These are phyloP conservation scores for Thumatha senex DNA, from an alignment of 2,888 invertebrate species.

Conservation along the genomic window DNA sequence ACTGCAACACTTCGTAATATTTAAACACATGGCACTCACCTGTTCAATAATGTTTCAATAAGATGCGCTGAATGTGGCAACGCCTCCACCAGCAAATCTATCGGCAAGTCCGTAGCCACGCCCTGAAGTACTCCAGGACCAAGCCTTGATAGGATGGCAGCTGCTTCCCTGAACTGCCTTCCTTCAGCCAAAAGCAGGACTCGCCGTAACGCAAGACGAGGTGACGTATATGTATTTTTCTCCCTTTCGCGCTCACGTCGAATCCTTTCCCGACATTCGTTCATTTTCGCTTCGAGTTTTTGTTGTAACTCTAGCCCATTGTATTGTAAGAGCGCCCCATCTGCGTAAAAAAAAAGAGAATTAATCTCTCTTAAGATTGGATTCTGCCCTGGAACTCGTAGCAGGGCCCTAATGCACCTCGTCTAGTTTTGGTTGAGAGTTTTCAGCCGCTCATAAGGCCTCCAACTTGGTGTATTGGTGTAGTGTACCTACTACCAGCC, in stretches of 20 bases:
- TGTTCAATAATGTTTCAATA: constrained; percentile 91
- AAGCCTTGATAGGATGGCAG: constrained; percentile 90
- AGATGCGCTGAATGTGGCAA: constrained; percentile 94
- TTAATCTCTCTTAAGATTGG: background rate
- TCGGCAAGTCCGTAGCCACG: constrained; percentile 90
- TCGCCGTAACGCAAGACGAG: constrained; percentile 86
- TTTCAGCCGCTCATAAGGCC: too few species aligned
- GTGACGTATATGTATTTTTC: constrained; percentile 85
- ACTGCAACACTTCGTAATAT: too few species aligned
- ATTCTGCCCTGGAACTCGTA: too few species aligned
- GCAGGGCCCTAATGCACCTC: too few species aligned
- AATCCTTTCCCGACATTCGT: constrained; percentile 89
- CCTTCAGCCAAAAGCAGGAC: constrained; percentile 94
- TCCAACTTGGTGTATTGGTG: too few species aligned
- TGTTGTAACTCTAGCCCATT: constrained; percentile 64
- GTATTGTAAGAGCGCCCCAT: constrained; percentile 25
- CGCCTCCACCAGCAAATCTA: constrained; percentile 94
- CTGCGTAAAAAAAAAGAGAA: constrained; percentile 13
- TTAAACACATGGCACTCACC: constrained; percentile 66
- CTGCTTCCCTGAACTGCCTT: constrained; percentile 94
- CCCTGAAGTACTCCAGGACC: constrained; percentile 91
- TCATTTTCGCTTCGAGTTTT: constrained; percentile 74
- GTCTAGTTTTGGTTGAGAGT: too few species aligned
- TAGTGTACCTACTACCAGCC: too few species aligned
- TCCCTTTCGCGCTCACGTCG: constrained; percentile 85